A percentile compares a stretch with the other conserved stretches of the same genome.
phyloP scores from a whole-genome alignment of 2,113 vertebrate species.

The Empidonax alnorum region DNA sequence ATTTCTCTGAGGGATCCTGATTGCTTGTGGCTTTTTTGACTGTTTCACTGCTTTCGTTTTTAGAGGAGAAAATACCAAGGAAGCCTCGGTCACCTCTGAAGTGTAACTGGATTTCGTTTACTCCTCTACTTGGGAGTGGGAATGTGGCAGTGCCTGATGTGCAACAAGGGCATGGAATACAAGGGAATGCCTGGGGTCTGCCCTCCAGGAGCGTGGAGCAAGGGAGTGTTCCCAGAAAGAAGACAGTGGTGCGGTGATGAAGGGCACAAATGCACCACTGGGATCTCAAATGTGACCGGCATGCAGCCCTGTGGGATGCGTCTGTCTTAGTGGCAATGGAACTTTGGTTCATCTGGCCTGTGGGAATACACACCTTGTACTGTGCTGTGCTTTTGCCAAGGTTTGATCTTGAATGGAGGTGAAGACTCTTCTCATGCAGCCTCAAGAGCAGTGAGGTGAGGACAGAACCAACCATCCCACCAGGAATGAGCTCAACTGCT shows the following conservation, averaged over 20 bases:
- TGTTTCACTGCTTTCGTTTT: background rate
- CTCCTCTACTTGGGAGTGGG: background rate
- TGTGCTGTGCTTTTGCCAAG: background rate
- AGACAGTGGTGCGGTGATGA: background rate
- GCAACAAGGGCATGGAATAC: background rate
- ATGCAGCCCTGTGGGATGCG: background rate
- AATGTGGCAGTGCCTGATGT: background rate
- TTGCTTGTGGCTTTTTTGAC: background rate
- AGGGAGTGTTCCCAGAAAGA: background rate
- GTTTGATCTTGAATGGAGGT: background rate
- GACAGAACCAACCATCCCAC: background rate
- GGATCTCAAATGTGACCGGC: background rate
- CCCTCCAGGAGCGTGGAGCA: background rate
- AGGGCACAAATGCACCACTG: accelerated
- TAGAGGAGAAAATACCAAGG: background rate
- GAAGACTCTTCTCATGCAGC: background rate
- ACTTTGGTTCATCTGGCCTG: background rate
- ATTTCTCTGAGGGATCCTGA: background rate
- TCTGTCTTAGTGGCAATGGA: background rate
- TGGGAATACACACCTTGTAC: background rate
- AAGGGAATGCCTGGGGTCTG: background rate
- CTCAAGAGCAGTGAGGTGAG: background rate
- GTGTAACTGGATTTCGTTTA: background rate
- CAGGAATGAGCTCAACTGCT: background rate
- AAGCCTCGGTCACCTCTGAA: background rate